A percentile compares a stretch with the other conserved stretches of the same genome.
Evolutionary conservation across 2,113 vertebrate genomes (phyloP).

Genomic region (Eulacestoma nigropectus): DNA sequence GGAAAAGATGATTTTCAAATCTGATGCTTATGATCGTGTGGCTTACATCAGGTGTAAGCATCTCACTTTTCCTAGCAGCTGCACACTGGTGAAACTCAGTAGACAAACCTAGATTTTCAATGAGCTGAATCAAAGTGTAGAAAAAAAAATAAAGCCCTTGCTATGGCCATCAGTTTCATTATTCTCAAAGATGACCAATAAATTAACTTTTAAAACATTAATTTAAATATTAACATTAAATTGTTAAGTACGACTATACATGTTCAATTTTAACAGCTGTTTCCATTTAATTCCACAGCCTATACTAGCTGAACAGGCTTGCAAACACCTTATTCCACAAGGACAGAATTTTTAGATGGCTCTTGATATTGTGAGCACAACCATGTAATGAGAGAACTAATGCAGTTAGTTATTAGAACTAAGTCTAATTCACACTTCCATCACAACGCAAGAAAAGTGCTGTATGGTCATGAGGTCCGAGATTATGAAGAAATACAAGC

Average conservation of each 20-base stretch:
- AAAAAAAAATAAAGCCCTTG: background rate
- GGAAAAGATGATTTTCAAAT: background rate
- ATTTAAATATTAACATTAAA: background rate
- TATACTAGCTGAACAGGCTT: background rate
- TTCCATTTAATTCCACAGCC: background rate
- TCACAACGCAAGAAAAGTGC: background rate
- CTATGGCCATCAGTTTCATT: background rate
- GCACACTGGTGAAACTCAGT: background rate
- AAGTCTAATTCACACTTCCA: background rate
- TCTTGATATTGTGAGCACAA: background rate
- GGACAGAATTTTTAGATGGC: background rate
- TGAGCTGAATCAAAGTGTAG: background rate
- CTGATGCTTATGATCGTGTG: background rate
- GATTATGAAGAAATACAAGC: background rate
- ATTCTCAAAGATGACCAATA: background rate
- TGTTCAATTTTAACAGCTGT: background rate
- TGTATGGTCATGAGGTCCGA: background rate
- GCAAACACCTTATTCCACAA: background rate
- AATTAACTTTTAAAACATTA: background rate
- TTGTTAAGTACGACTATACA: background rate
- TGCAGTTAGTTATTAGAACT: background rate
- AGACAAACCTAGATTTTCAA: background rate
- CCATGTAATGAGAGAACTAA: background rate
- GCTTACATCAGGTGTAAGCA: background rate
- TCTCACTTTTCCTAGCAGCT: background rate